Evolutionary conservation across 1,140 invertebrate genomes (phyloP).

Genomic region (Rhagoletis zephyria): DNA sequence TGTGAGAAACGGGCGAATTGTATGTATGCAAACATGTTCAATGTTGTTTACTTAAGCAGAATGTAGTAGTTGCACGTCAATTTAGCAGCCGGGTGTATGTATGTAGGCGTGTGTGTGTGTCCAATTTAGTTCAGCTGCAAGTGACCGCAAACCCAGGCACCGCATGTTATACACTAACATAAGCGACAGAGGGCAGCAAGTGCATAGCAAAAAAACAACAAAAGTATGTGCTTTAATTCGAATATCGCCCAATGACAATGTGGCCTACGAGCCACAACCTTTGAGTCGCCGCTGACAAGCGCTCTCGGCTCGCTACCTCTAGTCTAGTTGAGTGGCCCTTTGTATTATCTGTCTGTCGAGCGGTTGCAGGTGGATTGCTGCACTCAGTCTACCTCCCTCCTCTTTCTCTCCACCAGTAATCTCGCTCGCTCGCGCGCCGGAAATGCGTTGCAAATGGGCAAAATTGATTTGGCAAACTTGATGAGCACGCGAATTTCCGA

Average conservation of each 20-base stretch:
- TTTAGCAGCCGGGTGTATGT: not conserved
- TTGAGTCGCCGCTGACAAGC: slow-evolving; percentile 12
- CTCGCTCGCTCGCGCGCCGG: not conserved
- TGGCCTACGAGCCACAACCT: slow-evolving; percentile 31
- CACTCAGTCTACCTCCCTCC: not conserved
- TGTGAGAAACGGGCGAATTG: not conserved
- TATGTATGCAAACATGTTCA: not conserved
- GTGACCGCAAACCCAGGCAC: slow-evolving; percentile 4
- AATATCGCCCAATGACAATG: not conserved
- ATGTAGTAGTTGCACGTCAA: not conserved
- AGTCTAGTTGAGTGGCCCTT: not conserved
- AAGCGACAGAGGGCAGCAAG: not conserved
- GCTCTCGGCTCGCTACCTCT: slow-evolving; percentile 5
- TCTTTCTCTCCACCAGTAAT: not conserved
- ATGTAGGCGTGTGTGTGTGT: not conserved
- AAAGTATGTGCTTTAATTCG: not conserved
- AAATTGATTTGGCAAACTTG: slow-evolving; percentile 52
- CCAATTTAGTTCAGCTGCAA: not conserved
- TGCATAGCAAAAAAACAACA: not conserved
- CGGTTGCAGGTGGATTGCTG: not conserved
- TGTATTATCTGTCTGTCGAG: not conserved
- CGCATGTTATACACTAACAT: not conserved
- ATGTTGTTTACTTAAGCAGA: not conserved
- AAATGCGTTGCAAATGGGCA: slow-evolving; percentile 35
- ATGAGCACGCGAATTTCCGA: slow-evolving; percentile 44